A percentile compares a stretch with the other conserved stretches of the same genome.
Conservation (phyloP, 92 coral and sea anemone genomes). For the Porites cylindrica region DNA sequence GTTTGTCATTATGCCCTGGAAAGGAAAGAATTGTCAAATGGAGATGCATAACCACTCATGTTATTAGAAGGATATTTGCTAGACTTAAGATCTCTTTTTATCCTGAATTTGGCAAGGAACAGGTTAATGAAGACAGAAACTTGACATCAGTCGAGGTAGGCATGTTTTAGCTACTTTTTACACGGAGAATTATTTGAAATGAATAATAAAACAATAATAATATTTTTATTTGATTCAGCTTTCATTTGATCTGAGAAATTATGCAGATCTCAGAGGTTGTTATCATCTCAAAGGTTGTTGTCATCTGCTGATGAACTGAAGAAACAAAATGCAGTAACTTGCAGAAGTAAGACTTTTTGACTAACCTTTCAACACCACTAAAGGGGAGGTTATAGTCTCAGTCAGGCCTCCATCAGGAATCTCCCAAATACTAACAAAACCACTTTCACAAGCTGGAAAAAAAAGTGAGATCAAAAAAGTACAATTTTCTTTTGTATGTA, state of each 20-base stretch:
- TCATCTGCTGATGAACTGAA: neutral
- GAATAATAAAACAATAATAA: too few relatives aligned
- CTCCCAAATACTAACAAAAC: conserved; percentile 82
- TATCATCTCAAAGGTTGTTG: neutral
- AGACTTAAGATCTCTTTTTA: neutral
- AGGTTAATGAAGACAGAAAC: too few relatives aligned
- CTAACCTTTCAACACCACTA: conserved; percentile 71
- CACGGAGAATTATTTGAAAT: too few relatives aligned
- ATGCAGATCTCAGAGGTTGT: too few relatives aligned
- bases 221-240: too few relatives aligned
- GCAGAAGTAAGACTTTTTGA: neutral
- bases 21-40: neutral
- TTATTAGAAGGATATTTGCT: neutral
- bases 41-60: neutral
- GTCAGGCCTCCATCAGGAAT: conserved; percentile 85
- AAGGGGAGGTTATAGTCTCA: conserved; percentile 77
- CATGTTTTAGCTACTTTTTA: too few relatives aligned
- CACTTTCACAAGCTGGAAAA: conserved; percentile 91
- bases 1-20: conserved; percentile 90
- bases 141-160: too few relatives aligned
- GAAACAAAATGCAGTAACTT: neutral
- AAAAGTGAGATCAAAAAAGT: too few relatives aligned
- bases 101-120: too few relatives aligned
- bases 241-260: too few relatives aligned
- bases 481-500: neutral